phyloP scores from a whole-genome alignment of 2,888 invertebrate genomes.

The Bursaphelenchus okinawaensis region DNA sequence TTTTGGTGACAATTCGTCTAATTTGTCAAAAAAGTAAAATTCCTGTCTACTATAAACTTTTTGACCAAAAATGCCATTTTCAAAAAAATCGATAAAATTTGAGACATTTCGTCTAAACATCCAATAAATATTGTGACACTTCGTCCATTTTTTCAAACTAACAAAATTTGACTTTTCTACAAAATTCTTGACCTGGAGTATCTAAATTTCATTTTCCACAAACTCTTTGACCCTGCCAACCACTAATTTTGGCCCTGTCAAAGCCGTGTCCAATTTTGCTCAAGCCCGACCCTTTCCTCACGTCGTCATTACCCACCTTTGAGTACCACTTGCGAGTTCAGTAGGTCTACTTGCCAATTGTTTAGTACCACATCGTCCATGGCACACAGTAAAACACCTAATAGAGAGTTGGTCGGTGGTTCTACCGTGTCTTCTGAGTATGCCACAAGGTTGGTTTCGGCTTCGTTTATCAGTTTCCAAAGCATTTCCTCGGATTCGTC shows the following conservation, averaged over 20 bases:
- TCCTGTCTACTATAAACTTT: no score
- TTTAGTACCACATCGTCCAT: conserved; percentile 84
- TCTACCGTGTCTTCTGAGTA: conserved; percentile 78
- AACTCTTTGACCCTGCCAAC: no score
- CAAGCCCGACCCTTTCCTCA: conserved; percentile 1
- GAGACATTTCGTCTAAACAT: no score
- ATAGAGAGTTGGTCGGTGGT: conserved; percentile 64
- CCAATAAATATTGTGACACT: no score
- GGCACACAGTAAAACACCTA: conserved; percentile 75
- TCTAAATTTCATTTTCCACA: no score
- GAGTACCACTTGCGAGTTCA: conserved; percentile 80
- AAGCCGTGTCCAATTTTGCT: background rate
- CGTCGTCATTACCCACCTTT: conserved; percentile 72
- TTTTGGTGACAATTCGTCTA: no score
- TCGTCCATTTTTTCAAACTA: no score
- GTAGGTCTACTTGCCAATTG: conserved; percentile 85
- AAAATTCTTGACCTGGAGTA: no score
- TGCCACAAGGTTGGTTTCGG: conserved; percentile 84
- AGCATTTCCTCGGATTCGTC: conserved; percentile 72
- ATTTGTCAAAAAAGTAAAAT: no score
- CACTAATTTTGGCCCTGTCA: background rate
- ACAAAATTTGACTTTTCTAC: no score
- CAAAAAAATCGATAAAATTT: no score
- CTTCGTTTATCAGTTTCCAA: conserved; percentile 81
- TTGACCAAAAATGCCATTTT: no score